phyloP scores from a whole-genome alignment of 2,888 invertebrate species.

The Synergus umbraculus region DNA sequence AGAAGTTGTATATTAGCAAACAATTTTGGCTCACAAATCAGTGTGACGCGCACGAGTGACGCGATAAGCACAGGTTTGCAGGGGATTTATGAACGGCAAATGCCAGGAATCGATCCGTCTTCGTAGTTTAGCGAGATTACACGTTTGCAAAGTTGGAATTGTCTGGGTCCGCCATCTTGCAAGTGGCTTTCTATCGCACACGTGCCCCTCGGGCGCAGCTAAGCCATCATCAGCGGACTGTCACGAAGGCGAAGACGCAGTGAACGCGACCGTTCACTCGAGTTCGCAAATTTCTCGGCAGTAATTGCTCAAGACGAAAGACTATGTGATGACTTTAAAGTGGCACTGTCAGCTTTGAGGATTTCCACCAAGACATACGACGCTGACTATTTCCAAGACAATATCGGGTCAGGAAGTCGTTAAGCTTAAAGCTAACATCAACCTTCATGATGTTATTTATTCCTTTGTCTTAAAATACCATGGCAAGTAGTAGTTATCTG shows the following conservation, averaged over 20 bases:
- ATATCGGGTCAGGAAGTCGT: slow-evolving; percentile 12
- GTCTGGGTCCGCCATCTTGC: slow-evolving; percentile 60
- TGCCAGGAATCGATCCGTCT: slow-evolving; percentile 73
- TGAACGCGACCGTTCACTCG: background rate
- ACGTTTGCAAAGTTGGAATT: slow-evolving; percentile 57
- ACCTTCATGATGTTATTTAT: background rate
- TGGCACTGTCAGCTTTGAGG: slow-evolving; percentile 26
- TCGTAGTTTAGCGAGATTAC: slow-evolving; percentile 70
- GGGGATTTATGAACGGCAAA: slow-evolving; percentile 69
- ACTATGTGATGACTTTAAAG: slow-evolving; percentile 26
- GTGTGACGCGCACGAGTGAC: slow-evolving; percentile 51
- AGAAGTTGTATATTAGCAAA: no score
- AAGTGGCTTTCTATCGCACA: slow-evolving; percentile 57
- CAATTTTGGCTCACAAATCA: background rate
- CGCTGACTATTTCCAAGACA: background rate
- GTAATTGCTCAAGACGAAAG: slow-evolving; percentile 22
- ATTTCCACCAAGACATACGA: slow-evolving; percentile 23
- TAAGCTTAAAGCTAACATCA: background rate
- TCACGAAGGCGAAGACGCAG: slow-evolving; percentile 20
- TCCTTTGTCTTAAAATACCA: background rate
- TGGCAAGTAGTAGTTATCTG: no score
- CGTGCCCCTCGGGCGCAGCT: slow-evolving; percentile 60
- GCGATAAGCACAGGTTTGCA: slow-evolving; percentile 58
- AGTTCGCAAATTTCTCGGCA: background rate
- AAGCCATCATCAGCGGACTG: slow-evolving; percentile 56